Conservation (phyloP, 1,140 invertebrate species). For the Drosophila neocordata region DNA sequence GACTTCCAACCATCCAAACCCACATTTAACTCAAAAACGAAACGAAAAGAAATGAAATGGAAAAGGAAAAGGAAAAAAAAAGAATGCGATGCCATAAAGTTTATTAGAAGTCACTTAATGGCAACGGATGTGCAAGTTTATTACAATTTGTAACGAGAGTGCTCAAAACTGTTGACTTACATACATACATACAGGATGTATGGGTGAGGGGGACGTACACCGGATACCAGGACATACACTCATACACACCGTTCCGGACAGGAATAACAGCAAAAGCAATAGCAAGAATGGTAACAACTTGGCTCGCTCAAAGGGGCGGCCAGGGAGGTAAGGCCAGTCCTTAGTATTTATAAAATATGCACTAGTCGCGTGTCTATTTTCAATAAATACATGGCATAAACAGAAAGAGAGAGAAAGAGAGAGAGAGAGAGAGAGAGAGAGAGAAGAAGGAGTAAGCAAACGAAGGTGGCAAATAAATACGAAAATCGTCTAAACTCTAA, state of each 20-base stretch:
- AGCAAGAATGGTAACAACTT: background rate
- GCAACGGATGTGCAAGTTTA: conserved; percentile 75
- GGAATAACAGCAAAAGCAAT: background rate
- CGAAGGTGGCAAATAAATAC: conserved; percentile 22
- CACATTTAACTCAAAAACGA: conserved; percentile 1
- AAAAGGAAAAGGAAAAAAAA: conserved; percentile 7
- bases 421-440: conserved; percentile 23
- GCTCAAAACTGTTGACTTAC: conserved; percentile 56
- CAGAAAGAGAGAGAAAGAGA: conserved; percentile 9
- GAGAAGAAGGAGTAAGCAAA: conserved; percentile 22
- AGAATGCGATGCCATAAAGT: conserved; percentile 75
- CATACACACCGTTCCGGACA: conserved; percentile 1
- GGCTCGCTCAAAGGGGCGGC: background rate
- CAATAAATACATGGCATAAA: conserved; percentile 63
- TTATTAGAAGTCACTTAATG: conserved; percentile 80
- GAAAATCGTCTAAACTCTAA: background rate
- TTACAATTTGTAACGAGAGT: conserved; percentile 77
- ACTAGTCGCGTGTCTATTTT: conserved; percentile 74
- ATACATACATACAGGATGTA: conserved; percentile 8
- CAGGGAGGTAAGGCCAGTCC: too few relatives aligned
- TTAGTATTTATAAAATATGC: conserved; percentile 75
- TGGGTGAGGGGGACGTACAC: background rate
- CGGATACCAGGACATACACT: conserved; percentile 5
- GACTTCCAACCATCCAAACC: background rate
- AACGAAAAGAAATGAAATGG: background rate